Conservation (phyloP, 2,797 vertebrate genomes). For the Karalla daura region DNA sequence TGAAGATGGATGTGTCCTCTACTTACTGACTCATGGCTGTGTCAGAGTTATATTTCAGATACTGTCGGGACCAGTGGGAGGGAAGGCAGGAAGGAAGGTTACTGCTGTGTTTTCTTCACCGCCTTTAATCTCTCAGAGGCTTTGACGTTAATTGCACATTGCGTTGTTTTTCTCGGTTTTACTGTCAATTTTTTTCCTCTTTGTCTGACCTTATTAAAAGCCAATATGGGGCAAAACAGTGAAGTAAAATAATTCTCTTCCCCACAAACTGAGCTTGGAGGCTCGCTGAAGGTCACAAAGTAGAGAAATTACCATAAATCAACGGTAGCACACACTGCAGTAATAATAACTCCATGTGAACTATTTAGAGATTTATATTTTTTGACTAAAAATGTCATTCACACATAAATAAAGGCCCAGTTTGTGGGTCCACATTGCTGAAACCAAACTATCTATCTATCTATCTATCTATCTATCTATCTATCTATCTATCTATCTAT, state of each 20-base stretch:
- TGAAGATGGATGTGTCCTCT: constrained; percentile 40
- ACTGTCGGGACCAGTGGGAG: not conserved
- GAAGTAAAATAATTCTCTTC: not conserved
- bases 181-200: not conserved
- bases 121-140: not conserved
- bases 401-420: not conserved
- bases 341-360: not conserved
- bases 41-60: constrained; percentile 1
- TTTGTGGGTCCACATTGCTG: not conserved
- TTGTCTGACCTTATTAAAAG: constrained; percentile 7
- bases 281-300: not conserved
- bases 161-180: not conserved
- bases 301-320: not conserved
- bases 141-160: not conserved
- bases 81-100: no score
- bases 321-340: not conserved
- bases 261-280: no score
- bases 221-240: not conserved
- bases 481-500: no score
- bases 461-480: no score
- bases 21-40: constrained; percentile 29
- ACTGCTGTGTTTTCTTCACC: not conserved
- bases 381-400: not conserved
- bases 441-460: no score
- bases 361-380: not conserved